phyloP scores from a whole-genome alignment of 1,140 invertebrate genomes.

The Sitophilus oryzae region DNA sequence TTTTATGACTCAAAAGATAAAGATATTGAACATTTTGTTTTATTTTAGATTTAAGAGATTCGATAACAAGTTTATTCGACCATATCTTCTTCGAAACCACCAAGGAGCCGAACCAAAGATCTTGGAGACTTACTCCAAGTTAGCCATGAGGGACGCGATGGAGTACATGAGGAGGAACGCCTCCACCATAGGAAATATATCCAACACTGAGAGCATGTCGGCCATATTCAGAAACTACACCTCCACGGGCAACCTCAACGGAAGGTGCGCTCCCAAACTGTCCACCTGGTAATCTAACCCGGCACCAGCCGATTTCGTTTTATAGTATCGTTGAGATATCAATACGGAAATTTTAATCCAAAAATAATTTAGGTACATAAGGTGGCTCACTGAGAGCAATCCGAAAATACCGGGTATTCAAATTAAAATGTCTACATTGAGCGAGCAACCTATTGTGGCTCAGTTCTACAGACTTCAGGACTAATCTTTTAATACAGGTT shows the following conservation, averaged over 20 bases:
- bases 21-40: background rate
- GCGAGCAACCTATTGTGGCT: too few relatives aligned
- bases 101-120: constrained; percentile 89
- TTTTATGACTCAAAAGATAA: too few relatives aligned
- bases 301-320: constrained; percentile 30
- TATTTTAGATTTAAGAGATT: constrained; percentile 79
- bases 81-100: constrained; percentile 77
- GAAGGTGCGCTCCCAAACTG: constrained; percentile 57
- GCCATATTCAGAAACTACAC: constrained; percentile 84
- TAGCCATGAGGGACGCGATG: constrained; percentile 90
- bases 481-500: too few relatives aligned
- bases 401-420: too few relatives aligned
- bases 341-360: too few relatives aligned
- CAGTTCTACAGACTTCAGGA: too few relatives aligned
- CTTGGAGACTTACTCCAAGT: constrained; percentile 86
- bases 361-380: too few relatives aligned
- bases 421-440: too few relatives aligned
- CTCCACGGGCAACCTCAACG: constrained; percentile 63
- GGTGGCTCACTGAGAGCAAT: too few relatives aligned
- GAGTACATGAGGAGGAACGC: constrained; percentile 82
- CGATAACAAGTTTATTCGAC: constrained; percentile 88
- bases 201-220: constrained; percentile 81
- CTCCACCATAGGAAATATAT: constrained; percentile 75
- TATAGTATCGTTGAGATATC: too few relatives aligned
- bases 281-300: constrained; percentile 38